These are phyloP conservation scores for Pyrgilauda ruficollis DNA, from an alignment of 2,113 vertebrate genomes.

Conservation along the genomic window DNA sequence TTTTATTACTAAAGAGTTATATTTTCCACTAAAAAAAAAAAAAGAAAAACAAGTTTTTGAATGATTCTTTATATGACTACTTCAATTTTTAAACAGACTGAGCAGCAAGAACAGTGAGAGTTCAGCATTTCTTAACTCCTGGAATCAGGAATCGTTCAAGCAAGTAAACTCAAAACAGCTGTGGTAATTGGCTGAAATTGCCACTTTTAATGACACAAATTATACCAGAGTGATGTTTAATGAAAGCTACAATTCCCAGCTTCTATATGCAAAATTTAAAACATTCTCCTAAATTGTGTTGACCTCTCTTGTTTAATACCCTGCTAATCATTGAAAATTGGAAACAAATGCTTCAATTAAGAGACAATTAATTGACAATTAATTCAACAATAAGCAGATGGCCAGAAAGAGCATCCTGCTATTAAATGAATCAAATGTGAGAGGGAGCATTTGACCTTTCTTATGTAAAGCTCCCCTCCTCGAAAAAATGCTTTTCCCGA, in stretches of 20 bases:
- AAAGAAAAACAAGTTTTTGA: too few relatives aligned
- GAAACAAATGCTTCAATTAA: constrained; percentile 67
- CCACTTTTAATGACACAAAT: constrained; percentile 72
- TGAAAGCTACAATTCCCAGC: constrained; percentile 66
- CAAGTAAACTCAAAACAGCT: constrained; percentile 64
- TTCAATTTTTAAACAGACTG: not conserved
- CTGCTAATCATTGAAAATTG: constrained; percentile 61
- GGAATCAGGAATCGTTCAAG: constrained; percentile 41
- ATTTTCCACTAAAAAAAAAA: not conserved
- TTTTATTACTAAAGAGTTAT: not conserved
- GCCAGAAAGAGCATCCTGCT: constrained; percentile 58
- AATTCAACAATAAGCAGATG: constrained; percentile 71
- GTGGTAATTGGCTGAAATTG: constrained; percentile 67
- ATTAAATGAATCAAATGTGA: constrained; percentile 59
- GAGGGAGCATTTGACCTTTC: constrained; percentile 45
- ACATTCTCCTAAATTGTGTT: constrained; percentile 52
- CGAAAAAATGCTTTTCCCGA: not conserved
- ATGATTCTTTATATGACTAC: not conserved
- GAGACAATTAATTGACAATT: constrained; percentile 70
- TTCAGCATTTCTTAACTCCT: constrained; percentile 3
- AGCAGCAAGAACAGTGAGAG: not conserved
- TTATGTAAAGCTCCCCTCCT: not conserved
- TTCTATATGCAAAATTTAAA: constrained; percentile 59
- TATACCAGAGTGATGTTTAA: constrained; percentile 64
- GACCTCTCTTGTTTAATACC: constrained; percentile 66